phyloP scores from a whole-genome alignment of 64 coral and sea anemone species.

The Exaiptasia diaphana region DNA sequence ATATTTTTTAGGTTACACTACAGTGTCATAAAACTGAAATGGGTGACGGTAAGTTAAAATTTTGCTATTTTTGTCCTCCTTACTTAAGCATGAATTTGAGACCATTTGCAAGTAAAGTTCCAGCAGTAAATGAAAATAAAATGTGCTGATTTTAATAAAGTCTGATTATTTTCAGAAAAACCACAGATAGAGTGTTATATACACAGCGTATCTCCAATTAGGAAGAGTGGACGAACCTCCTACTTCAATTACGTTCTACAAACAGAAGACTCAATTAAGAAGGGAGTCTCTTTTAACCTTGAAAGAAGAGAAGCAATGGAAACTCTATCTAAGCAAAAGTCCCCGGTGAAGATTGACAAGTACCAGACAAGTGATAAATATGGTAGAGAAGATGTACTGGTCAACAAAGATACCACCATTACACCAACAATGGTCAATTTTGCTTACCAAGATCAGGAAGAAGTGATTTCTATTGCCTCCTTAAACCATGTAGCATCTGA shows the following conservation, averaged over 20 bases:
- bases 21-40: slow-evolving; percentile 7
- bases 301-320: slow-evolving; percentile 62
- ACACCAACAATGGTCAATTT: slow-evolving; percentile 49
- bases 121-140: too few relatives aligned
- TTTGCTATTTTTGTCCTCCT: slow-evolving; percentile 4
- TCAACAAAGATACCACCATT: slow-evolving; percentile 70
- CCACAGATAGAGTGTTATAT: slow-evolving; percentile 56
- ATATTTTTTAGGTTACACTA: neutral
- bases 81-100: too few relatives aligned
- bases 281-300: slow-evolving; percentile 69
- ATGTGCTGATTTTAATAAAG: too few relatives aligned
- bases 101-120: too few relatives aligned
- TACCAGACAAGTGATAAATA: slow-evolving; percentile 50
- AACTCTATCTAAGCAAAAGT: slow-evolving; percentile 45
- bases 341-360: slow-evolving; percentile 62
- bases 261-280: slow-evolving; percentile 50
- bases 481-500: slow-evolving; percentile 53
- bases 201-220: slow-evolving; percentile 61
- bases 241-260: slow-evolving; percentile 76
- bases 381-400: slow-evolving; percentile 59
- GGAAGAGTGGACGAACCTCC: slow-evolving; percentile 24
- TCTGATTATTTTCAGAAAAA: slow-evolving; percentile 11
- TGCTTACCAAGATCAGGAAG: slow-evolving; percentile 55
- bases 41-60: neutral
- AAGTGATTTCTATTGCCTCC: slow-evolving; percentile 54